Conservation (phyloP, 2,888 invertebrate genomes). For the Cephonodes hylas region DNA sequence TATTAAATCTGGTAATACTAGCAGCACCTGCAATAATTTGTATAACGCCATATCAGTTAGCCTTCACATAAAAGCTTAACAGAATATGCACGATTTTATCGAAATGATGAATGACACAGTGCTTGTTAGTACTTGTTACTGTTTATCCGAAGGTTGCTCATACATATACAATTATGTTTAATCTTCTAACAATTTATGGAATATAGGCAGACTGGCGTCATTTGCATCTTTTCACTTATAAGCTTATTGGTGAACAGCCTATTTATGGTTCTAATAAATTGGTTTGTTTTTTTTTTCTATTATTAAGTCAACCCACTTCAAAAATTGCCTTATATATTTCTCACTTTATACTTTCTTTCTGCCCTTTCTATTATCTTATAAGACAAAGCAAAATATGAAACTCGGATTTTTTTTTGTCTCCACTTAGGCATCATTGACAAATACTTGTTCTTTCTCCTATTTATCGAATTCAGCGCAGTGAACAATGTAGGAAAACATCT, state of each 20-base stretch:
- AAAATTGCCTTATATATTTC: no score
- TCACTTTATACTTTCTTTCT: no score
- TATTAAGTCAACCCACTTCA: no score
- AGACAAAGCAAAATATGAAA: no score
- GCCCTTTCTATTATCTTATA: no score
- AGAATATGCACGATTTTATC: conserved; percentile 12
- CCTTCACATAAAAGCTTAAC: conserved; percentile 1
- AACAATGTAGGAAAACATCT: no score
- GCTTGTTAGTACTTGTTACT: neutral
- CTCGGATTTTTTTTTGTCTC: no score
- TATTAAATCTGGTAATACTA: neutral
- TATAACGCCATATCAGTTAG: neutral
- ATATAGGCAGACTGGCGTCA: neutral
- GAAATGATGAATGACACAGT: conserved; percentile 13
- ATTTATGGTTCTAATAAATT: no score
- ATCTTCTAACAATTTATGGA: neutral
- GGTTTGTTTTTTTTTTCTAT: no score
- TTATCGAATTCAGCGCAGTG: no score
- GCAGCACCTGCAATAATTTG: conserved; percentile 2
- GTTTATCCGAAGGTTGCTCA: neutral
- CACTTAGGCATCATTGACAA: no score
- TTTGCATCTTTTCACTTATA: neutral
- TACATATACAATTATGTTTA: neutral
- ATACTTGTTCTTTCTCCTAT: no score
- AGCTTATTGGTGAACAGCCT: neutral